Conservation (phyloP, 2,888 invertebrate genomes). For the Epiblema foenella region DNA sequence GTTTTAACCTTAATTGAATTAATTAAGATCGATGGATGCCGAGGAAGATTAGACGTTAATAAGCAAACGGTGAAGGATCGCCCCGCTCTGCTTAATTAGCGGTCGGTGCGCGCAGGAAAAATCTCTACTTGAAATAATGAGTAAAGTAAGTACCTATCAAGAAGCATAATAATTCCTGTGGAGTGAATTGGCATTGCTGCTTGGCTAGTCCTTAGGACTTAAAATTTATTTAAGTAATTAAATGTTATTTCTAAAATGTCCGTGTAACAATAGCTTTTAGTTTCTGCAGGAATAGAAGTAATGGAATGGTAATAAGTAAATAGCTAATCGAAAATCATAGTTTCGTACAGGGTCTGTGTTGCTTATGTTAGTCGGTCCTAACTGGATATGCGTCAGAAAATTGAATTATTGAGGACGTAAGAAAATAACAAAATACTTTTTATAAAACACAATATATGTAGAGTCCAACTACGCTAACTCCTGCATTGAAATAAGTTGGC, state of each 20-base stretch:
- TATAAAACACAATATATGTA: too few relatives aligned
- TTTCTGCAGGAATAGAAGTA: neutral
- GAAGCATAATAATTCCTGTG: slow-evolving; percentile 78
- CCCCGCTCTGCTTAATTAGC: slow-evolving; percentile 78
- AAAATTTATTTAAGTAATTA: neutral
- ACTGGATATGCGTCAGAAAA: too few relatives aligned
- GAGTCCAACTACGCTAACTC: too few relatives aligned
- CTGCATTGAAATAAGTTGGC: too few relatives aligned
- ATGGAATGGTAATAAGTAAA: too few relatives aligned
- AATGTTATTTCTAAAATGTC: neutral
- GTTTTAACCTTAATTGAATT: slow-evolving; percentile 81
- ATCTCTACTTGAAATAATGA: slow-evolving; percentile 79
- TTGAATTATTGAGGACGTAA: too few relatives aligned
- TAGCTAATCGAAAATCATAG: too few relatives aligned
- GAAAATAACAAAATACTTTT: too few relatives aligned
- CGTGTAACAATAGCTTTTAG: neutral
- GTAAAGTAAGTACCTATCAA: slow-evolving; percentile 60
- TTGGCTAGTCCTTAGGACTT: neutral
- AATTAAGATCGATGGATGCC: slow-evolving; percentile 77
- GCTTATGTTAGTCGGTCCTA: too few relatives aligned
- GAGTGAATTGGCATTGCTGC: slow-evolving; percentile 76
- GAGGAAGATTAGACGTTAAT: slow-evolving; percentile 82
- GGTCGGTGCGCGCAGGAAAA: slow-evolving; percentile 67
- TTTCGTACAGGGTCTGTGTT: too few relatives aligned
- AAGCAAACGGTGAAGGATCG: slow-evolving; percentile 77